A percentile compares a stretch with the other conserved stretches of the same genome.
Evolutionary conservation across 2,888 invertebrate genomes (phyloP).

Genomic region (Bunonema sp.): DNA sequence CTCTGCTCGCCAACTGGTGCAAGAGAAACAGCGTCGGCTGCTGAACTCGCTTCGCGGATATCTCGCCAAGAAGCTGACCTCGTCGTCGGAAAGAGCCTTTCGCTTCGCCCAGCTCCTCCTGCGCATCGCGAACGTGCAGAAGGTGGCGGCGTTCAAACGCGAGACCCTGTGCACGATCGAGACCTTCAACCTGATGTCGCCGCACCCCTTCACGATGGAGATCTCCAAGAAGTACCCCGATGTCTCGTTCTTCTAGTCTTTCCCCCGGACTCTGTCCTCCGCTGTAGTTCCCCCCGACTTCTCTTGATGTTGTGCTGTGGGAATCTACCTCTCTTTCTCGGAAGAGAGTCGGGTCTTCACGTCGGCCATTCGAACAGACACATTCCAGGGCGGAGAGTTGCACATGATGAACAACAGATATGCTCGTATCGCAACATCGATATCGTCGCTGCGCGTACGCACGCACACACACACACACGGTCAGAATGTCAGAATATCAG

Average conservation of each 20-base stretch:
- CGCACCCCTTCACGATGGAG: slow-evolving; percentile 42
- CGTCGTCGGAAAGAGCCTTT: slow-evolving; percentile 10
- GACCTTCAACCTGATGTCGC: slow-evolving; percentile 39
- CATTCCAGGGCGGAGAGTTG: too few species aligned
- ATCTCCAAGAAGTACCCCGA: slow-evolving; percentile 37
- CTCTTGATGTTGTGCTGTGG: too few species aligned
- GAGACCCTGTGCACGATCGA: slow-evolving; percentile 41
- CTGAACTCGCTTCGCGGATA: slow-evolving; percentile 20
- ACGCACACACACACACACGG: too few species aligned
- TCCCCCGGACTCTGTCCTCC: too few species aligned
- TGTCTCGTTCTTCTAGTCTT: slow-evolving; percentile 21
- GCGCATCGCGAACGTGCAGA: slow-evolving; percentile 26
- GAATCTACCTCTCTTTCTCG: too few species aligned
- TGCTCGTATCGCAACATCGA: too few species aligned
- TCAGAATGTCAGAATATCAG: too few species aligned
- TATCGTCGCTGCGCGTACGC: too few species aligned
- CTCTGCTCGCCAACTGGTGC: slow-evolving; percentile 18
- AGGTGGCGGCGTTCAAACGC: slow-evolving; percentile 42
- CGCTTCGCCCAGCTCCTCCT: slow-evolving; percentile 13
- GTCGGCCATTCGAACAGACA: too few species aligned
- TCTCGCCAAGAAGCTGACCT: slow-evolving; percentile 8
- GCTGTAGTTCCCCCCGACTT: too few species aligned
- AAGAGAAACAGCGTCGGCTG: slow-evolving; percentile 24
- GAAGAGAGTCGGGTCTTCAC: too few species aligned
- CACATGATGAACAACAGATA: too few species aligned